Base-by-base conservation (phyloP, 2,797 vertebrate genomes). In the Cirrhinus molitorella region DNA sequence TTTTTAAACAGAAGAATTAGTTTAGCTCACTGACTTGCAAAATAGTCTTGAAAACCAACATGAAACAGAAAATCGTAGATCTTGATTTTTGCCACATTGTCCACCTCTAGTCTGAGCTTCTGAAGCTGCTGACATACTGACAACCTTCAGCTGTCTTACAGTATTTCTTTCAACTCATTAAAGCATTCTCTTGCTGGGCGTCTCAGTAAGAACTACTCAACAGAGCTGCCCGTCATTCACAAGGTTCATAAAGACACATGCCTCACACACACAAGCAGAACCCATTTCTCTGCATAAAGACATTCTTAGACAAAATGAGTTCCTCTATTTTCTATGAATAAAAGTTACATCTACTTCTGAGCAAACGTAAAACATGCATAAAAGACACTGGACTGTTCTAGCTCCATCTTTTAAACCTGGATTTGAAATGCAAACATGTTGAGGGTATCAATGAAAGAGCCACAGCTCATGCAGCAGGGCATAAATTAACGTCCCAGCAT, bases 81-180 rank as follows among this genome's bases (percentile, higher is more conserved):
- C 17, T 17, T 2, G 8, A 10, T 11, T 21, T 19, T 21, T 37
- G 4, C 31, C 17, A 21, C 34, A 37, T 4, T 19, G 8, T 34
- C 17, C 17, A n/a, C 19, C 11, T 67, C 9, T 40, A n/a, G 31
- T 76, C 63, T 45, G 70, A 11, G 14, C 7, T 17, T n/a, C 31
- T 57, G 21, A 57, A 55, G 53, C 21, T n/a, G 10, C 53, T n/a
- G 21, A 55, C 53, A 51, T 49, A 17, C 47, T 25, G 45, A 17
- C 49, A 67, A 51, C 14, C 78, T 34, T 21, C 17, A 43, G 23
- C 72, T 78, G 21, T 53, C 73, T 78, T 5, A 53, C 40, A 65
- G 13, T 31, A 51, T 17, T 81, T 53, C n/a, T 59, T 59, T 70
- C 49, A n/a, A 40, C 51, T 61, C 55, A 85, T 47, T 78, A 72